Base-by-base conservation (phyloP, 2,797 vertebrate genomes). In the Rhinogobio ventralis region DNA sequence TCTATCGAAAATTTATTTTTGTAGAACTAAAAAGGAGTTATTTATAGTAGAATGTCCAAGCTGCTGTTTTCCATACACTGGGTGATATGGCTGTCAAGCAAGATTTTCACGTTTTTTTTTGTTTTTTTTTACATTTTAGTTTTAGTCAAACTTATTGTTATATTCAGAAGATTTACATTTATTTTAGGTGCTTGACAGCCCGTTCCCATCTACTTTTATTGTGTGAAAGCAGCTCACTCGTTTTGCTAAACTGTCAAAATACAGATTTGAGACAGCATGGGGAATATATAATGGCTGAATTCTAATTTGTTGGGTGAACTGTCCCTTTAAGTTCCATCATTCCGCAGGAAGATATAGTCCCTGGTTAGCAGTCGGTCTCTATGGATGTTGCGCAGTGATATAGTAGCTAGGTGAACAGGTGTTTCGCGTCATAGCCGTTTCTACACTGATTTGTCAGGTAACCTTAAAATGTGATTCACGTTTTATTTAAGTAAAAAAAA, bases 331-430 rank as follows among this genome's bases (percentile, higher is more conserved):
- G 15, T 71, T 72, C 30, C 20, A n/a, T 72, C 42, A 42, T 64
- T 85, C 68, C 76, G 76, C 83, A 23, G 23, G 23, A 79, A 66
- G 20, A 85, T 64, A 64, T 85, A 79, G 76, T 85, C 25, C 83
- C 76, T 36, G n/a, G 42, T 73, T 73, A 20, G n/a, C 30, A 17
- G 4, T 30, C 17, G 7, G 25, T 84, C 23, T 51, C 51, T 46
- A 33, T 77, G 36, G 51, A 19, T 57, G 64, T 33, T 46, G 74
- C 49, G 53, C 28, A 62, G 53, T 36, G 42, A 69, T 57, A 77
- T 33, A n/a, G n/a, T 69, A 57, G 2, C 19, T 62, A 57, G 7
- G 66, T 78, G 13, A 71, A 79, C 83, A 51, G 67, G 67, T 84
- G 36, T 71, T 68, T 84, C n/a, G 64, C 20, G 8, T 68, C 57